Evolutionary conservation across 2,888 invertebrate species (phyloP).

Genomic region (Eupelmus urozonus): DNA sequence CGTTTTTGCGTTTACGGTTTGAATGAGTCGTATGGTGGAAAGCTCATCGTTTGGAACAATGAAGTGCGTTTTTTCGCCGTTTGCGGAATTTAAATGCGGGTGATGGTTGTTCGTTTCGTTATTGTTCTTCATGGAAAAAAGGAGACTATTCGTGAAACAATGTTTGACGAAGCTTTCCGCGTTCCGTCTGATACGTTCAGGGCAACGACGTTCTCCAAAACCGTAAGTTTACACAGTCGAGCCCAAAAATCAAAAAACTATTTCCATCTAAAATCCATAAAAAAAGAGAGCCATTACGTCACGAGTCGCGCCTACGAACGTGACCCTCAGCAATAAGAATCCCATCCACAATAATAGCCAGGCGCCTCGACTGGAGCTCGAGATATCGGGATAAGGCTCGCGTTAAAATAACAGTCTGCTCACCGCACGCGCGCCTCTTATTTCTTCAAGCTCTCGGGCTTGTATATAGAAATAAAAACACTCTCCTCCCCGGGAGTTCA

Average conservation of each 20-base stretch:
- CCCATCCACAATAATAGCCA: constrained; percentile 11
- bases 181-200: no score
- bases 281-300: neutral
- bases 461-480: constrained; percentile 9
- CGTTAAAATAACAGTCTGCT: neutral
- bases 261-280: no score
- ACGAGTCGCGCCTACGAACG: neutral
- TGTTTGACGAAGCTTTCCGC: no score
- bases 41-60: no score
- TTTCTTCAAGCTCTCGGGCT: neutral
- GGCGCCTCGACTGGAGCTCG: neutral
- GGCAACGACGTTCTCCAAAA: no score
- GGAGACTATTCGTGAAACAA: no score
- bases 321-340: neutral
- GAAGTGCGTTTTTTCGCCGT: no score
- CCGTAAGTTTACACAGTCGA: constrained; percentile 1
- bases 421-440: neutral
- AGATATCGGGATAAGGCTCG: neutral
- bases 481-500: constrained; percentile 8
- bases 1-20: no score
- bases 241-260: neutral
- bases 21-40: no score
- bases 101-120: no score
- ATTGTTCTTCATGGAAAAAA: no score
- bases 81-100: no score